Evolutionary conservation across 2,797 vertebrate species (phyloP).

Genomic region (Benthosema pterotum): DNA sequence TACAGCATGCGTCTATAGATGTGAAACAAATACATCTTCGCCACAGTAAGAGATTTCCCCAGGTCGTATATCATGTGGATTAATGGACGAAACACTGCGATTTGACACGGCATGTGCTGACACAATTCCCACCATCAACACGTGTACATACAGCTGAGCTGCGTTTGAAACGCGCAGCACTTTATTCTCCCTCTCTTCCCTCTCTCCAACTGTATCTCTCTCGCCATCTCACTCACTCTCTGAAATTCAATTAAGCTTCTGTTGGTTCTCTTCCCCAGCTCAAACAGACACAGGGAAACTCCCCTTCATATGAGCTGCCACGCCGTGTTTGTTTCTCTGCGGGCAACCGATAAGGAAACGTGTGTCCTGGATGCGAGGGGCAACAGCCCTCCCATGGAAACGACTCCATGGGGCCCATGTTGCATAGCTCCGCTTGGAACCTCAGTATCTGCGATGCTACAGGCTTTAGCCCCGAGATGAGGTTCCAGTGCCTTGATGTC

Average conservation of each 20-base stretch:
- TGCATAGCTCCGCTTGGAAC: constrained; percentile 42
- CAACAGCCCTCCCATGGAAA: constrained; percentile 69
- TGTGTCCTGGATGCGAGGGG: constrained; percentile 54
- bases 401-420: constrained; percentile 50
- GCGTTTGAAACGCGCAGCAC: constrained; percentile 30
- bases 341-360: constrained; percentile 69
- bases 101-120: constrained; percentile 17
- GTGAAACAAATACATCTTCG: background rate
- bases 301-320: constrained; percentile 66
- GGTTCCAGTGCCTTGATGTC: too few species aligned
- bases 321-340: constrained; percentile 69
- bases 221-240: constrained; percentile 10
- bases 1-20: background rate
- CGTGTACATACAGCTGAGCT: constrained; percentile 9
- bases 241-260: constrained; percentile 55
- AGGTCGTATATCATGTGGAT: constrained; percentile 10
- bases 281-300: constrained; percentile 67
- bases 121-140: constrained; percentile 37
- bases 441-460: constrained; percentile 29
- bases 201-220: constrained; percentile 11
- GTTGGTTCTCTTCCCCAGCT: constrained; percentile 56
- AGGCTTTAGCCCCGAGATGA: too few species aligned
- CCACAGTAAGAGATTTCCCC: constrained; percentile 1
- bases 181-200: constrained; percentile 10
- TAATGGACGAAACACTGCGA: background rate